A percentile compares a stretch with the other conserved stretches of the same genome.
These are phyloP conservation scores for Eulithis prunata DNA, from an alignment of 2,888 invertebrate species.

Conservation along the genomic window DNA sequence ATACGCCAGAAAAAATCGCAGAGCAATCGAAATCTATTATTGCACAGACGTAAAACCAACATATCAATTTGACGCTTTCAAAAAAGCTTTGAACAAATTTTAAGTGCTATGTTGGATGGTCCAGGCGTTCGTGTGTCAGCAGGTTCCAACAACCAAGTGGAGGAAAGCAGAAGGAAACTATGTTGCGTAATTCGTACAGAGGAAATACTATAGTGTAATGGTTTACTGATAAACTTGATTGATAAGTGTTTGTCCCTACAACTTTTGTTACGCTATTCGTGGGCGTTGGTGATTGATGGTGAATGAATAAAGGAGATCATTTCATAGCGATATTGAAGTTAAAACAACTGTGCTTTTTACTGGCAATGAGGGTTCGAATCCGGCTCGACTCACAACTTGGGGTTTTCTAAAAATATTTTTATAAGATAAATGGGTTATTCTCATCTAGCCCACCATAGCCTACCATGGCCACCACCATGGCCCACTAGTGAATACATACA, in stretches of 20 bases:
- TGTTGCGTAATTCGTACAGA: conserved; percentile 36
- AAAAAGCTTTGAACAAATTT: neutral
- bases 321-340: neutral
- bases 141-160: neutral
- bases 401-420: too few relatives aligned
- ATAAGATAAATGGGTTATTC: too few relatives aligned
- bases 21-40: conserved; percentile 22
- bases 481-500: too few relatives aligned
- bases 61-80: neutral
- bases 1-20: neutral
- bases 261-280: too few relatives aligned
- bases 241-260: neutral
- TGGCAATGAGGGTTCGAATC: too few relatives aligned
- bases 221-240: conserved; percentile 35
- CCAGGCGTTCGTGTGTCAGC: conserved; percentile 38
- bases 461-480: too few relatives aligned
- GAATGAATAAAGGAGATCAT: neutral
- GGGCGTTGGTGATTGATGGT: too few relatives aligned
- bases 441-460: too few relatives aligned
- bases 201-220: conserved; percentile 33
- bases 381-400: too few relatives aligned
- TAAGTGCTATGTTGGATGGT: conserved; percentile 25
- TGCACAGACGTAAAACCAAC: conserved; percentile 1
- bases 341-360: too few relatives aligned
- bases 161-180: conserved; percentile 34